Conservation (phyloP, 1,140 invertebrate genomes). For the Leptestheria dahalacensis region DNA sequence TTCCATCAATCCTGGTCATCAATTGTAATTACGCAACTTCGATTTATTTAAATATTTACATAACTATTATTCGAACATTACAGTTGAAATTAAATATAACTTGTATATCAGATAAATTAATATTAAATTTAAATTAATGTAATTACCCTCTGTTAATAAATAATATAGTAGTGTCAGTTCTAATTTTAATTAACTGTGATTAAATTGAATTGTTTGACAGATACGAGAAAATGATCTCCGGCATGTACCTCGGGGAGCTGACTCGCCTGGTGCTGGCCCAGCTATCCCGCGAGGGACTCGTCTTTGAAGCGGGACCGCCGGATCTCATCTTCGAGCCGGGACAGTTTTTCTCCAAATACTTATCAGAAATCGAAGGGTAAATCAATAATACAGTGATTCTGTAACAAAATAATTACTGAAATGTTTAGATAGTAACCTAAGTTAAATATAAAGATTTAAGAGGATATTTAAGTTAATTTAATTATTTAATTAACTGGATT, state of each 20-base stretch:
- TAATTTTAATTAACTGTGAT: no score
- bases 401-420: no score
- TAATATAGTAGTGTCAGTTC: no score
- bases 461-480: no score
- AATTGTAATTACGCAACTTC: slow-evolving; percentile 46
- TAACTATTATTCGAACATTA: no score
- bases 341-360: slow-evolving; percentile 87
- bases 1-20: slow-evolving; percentile 61
- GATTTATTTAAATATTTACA: neutral
- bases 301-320: slow-evolving; percentile 57
- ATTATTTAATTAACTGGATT: no score
- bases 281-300: slow-evolving; percentile 52
- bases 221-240: slow-evolving; percentile 68
- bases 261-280: slow-evolving; percentile 58
- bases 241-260: slow-evolving; percentile 43
- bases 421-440: no score
- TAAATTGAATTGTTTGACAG: slow-evolving; percentile 36
- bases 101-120: no score
- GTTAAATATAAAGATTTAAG: no score
- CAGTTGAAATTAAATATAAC: no score
- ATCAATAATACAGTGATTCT: no score
- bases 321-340: slow-evolving; percentile 53
- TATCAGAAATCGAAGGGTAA: slow-evolving; percentile 89
- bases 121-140: neutral
- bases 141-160: no score